phyloP scores from a whole-genome alignment of 1,140 invertebrate genomes.

The Choristoneura fumiferana region DNA sequence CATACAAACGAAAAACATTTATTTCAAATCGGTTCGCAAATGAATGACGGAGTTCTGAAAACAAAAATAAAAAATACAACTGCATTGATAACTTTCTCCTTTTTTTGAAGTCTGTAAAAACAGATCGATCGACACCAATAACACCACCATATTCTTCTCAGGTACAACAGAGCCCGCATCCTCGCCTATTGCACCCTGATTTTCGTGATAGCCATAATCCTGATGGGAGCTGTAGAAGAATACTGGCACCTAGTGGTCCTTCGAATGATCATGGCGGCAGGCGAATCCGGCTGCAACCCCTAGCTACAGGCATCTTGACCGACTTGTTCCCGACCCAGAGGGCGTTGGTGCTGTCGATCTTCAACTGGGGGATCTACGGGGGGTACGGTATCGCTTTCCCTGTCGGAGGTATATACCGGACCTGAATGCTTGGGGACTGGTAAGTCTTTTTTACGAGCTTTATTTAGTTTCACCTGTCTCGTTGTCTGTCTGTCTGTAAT shows the following conservation, averaged over 20 bases:
- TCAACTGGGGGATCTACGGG: conserved; percentile 98
- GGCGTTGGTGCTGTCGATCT: conserved; percentile 93
- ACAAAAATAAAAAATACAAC: too few species aligned
- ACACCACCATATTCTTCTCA: conserved; percentile 34
- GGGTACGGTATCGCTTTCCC: conserved; percentile 96
- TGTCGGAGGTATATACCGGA: conserved; percentile 91
- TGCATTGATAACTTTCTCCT: too few species aligned
- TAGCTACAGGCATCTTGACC: conserved; percentile 91
- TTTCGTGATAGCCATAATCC: conserved; percentile 89
- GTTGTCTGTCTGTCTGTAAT: too few species aligned
- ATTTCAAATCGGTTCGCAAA: too few species aligned
- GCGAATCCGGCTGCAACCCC: conserved; percentile 94
- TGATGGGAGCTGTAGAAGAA: conserved; percentile 90
- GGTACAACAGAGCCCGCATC: conserved; percentile 85
- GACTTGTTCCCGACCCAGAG: conserved; percentile 90
- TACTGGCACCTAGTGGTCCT: conserved; percentile 95
- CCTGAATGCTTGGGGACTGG: conserved; percentile 87
- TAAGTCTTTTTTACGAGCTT: conserved; percentile 73
- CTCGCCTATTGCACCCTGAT: conserved; percentile 87
- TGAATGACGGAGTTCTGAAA: too few species aligned
- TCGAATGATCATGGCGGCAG: conserved; percentile 91
- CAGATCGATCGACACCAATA: too few species aligned
- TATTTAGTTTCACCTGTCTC: background rate
- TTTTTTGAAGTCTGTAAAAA: too few species aligned
- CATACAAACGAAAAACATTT: too few species aligned